Conservation (phyloP, 2,888 invertebrate species). For the Catocala sponsa region DNA sequence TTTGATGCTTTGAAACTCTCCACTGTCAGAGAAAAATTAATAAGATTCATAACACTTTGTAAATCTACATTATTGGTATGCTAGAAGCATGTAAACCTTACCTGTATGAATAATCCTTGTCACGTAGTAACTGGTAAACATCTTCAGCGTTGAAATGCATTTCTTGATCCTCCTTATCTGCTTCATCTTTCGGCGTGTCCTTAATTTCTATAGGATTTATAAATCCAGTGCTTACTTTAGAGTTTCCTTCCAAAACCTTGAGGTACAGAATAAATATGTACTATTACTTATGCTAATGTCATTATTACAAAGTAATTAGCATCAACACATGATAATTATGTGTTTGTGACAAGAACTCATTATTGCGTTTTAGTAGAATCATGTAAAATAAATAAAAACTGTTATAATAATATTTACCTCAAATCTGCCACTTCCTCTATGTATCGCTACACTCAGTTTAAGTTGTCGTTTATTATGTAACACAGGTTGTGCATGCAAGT, state of each 20-base stretch:
- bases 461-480: slow-evolving; percentile 80
- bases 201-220: neutral
- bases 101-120: slow-evolving; percentile 52
- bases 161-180: neutral
- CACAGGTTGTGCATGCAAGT: slow-evolving; percentile 87
- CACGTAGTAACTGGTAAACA: slow-evolving; percentile 49
- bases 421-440: slow-evolving; percentile 88
- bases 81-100: slow-evolving; percentile 18
- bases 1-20: slow-evolving; percentile 57
- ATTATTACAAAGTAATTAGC: too few species aligned
- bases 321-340: too few species aligned
- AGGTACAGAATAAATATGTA: neutral
- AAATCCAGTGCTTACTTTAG: slow-evolving; percentile 15
- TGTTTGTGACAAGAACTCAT: too few species aligned
- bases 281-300: too few species aligned
- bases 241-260: slow-evolving; percentile 15
- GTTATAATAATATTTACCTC: slow-evolving; percentile 77
- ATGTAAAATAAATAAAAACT: too few species aligned
- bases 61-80: too few species aligned
- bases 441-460: slow-evolving; percentile 86
- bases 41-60: too few species aligned
- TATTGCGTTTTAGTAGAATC: too few species aligned
- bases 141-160: slow-evolving; percentile 36
- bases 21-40: slow-evolving; percentile 45
- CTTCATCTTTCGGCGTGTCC: too few species aligned